A percentile compares a stretch with the other conserved stretches of the same genome.
Evolutionary conservation across 2,888 invertebrate species (phyloP).

Genomic region (Liodrosophila aerea): DNA sequence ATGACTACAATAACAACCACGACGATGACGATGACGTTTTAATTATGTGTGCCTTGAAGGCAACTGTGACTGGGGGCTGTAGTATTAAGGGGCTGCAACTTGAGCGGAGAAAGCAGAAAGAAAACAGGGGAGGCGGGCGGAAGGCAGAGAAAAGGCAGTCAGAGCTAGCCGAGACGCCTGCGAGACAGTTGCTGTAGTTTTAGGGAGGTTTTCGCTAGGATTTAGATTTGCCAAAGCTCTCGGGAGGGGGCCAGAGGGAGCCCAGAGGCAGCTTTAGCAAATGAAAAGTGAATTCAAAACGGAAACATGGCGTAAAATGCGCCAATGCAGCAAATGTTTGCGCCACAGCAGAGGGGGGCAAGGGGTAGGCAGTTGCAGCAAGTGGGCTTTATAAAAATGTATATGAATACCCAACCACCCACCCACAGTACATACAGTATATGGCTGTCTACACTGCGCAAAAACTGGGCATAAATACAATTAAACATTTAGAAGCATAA

Average conservation of each 20-base stretch:
- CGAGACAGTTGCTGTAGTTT: conserved; percentile 59
- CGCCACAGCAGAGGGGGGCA: neutral
- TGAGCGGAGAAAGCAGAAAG: neutral
- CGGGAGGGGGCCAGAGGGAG: neutral
- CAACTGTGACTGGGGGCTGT: conserved; percentile 29
- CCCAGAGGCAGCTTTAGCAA: conserved; percentile 16
- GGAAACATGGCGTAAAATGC: conserved; percentile 74
- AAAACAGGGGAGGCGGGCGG: neutral
- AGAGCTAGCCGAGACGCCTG: conserved; percentile 59
- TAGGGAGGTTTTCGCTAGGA: neutral
- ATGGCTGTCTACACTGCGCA: conserved; percentile 38
- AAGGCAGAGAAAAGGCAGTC: conserved; percentile 4
- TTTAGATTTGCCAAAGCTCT: neutral
- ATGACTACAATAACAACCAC: conserved; percentile 6
- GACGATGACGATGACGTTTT: conserved; percentile 66
- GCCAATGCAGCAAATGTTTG: conserved; percentile 69
- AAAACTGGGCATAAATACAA: conserved; percentile 48
- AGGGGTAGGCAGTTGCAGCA: too few relatives aligned
- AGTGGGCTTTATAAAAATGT: conserved; percentile 24
- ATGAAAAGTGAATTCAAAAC: conserved; percentile 76
- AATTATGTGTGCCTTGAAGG: conserved; percentile 71
- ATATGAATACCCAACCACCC: conserved; percentile 11
- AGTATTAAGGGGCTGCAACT: conserved; percentile 19
- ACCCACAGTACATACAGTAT: neutral
- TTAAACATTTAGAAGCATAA: conserved; percentile 54